Percentiles rank a stretch among this genome's conserved stretches.
phyloP scores from a whole-genome alignment of 2,113 vertebrate genomes.

The Barbus barbus region DNA sequence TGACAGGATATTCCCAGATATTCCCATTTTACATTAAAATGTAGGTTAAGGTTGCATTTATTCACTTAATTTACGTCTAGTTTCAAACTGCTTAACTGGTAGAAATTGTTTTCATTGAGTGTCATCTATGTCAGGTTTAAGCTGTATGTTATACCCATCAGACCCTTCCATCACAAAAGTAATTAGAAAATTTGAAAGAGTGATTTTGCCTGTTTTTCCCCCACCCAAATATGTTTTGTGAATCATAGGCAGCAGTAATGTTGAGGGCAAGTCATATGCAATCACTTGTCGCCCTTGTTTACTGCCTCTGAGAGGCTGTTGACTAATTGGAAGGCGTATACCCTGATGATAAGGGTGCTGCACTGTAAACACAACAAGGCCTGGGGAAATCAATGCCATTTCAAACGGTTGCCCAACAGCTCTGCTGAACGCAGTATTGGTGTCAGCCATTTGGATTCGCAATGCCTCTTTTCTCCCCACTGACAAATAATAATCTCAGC shows the following conservation, averaged over 20 bases:
- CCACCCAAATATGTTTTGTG: neutral
- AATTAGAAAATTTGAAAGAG: neutral
- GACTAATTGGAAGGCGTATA: conserved; percentile 60
- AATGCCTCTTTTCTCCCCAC: neutral
- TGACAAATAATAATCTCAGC: conserved; percentile 1
- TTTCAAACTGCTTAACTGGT: neutral
- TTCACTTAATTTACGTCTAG: neutral
- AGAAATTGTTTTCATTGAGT: neutral
- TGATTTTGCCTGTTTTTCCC: neutral
- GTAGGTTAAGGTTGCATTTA: neutral
- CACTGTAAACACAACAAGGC: conserved; percentile 41
- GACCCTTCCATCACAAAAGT: neutral
- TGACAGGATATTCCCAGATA: neutral
- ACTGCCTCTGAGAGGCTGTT: conserved; percentile 55
- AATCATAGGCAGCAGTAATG: neutral
- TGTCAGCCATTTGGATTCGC: neutral
- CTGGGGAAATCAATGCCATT: conserved; percentile 65
- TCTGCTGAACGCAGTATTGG: conserved; percentile 30
- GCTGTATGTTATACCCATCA: neutral
- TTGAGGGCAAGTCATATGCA: conserved; percentile 48
- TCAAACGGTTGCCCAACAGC: conserved; percentile 33
- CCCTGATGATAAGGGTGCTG: conserved; percentile 39
- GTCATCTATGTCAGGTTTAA: neutral
- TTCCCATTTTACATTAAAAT: neutral
- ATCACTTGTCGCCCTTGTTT: conserved; percentile 61